Percentiles rank a stretch among this genome's conserved stretches.
These are phyloP conservation scores for Rhorus exstirpatorius DNA, from an alignment of 2,888 invertebrate genomes.

Conservation along the genomic window DNA sequence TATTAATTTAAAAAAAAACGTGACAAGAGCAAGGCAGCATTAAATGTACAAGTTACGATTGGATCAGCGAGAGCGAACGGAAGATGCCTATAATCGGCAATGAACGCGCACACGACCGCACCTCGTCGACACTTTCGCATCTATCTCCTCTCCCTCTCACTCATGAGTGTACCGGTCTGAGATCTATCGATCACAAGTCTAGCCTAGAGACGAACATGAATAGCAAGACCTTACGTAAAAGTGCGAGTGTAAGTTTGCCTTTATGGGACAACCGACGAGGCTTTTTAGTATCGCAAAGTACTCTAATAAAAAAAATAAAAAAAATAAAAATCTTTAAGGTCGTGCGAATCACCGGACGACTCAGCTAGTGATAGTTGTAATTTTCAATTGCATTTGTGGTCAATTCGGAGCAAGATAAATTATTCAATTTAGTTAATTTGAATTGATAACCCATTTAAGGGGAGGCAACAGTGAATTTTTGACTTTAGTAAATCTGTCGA, in stretches of 20 bases:
- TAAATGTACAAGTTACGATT: constrained; percentile 52
- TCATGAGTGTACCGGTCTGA: constrained; percentile 15
- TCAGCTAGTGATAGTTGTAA: background rate
- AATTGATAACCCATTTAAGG: background rate
- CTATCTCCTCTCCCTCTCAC: constrained; percentile 14
- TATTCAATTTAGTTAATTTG: background rate
- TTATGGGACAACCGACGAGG: constrained; percentile 4
- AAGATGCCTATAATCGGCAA: constrained; percentile 84
- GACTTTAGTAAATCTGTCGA: too few species aligned
- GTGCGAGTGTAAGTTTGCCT: constrained; percentile 7
- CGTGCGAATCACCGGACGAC: background rate
- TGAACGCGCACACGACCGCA: constrained; percentile 80
- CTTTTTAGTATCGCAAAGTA: background rate
- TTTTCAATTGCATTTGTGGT: background rate
- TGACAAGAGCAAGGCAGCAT: constrained; percentile 63
- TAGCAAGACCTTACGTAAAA: constrained; percentile 44
- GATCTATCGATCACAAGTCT: constrained; percentile 56
- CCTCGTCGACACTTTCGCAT: constrained; percentile 78
- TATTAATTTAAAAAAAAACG: too few species aligned
- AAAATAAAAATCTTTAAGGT: constrained; percentile 16
- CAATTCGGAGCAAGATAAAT: background rate
- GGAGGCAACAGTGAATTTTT: too few species aligned
- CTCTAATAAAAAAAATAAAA: background rate
- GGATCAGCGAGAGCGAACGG: constrained; percentile 72
- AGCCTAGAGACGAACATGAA: constrained; percentile 49